A percentile compares a stretch with the other conserved stretches of the same genome.
phyloP scores from a whole-genome alignment of 2,888 invertebrate species.

The Patella pellucida region DNA sequence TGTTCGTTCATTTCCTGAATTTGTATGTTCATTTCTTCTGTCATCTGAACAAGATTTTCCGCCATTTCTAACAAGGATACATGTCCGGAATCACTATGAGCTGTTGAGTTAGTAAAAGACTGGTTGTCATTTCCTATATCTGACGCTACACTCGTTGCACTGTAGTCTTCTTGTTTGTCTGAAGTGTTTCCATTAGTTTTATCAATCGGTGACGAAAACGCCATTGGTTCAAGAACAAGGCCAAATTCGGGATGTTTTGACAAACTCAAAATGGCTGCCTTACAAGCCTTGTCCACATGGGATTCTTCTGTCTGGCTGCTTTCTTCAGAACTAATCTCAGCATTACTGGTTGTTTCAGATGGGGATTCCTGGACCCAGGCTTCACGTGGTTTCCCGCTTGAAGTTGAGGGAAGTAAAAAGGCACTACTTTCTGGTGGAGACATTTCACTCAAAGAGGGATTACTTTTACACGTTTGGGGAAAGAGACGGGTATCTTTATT shows the following conservation, averaged over 20 bases:
- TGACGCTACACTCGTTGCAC: background rate
- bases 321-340: slow-evolving; percentile 35
- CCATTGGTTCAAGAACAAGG: background rate
- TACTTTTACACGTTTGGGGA: slow-evolving; percentile 14
- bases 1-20: slow-evolving; percentile 25
- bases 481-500: slow-evolving; percentile 31
- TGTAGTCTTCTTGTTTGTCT: background rate
- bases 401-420: background rate
- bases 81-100: slow-evolving; percentile 27
- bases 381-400: background rate
- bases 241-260: slow-evolving; percentile 7
- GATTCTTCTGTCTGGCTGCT: slow-evolving; percentile 45
- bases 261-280: slow-evolving; percentile 2
- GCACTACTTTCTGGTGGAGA: slow-evolving; percentile 15
- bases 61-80: slow-evolving; percentile 53
- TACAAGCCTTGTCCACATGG: slow-evolving; percentile 27
- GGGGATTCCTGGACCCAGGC: slow-evolving; percentile 1
- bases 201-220: background rate
- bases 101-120: background rate
- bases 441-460: slow-evolving; percentile 5
- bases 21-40: slow-evolving; percentile 43
- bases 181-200: background rate
- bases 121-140: slow-evolving; percentile 5
- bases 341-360: slow-evolving; percentile 6
- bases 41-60: slow-evolving; percentile 54